Base-by-base conservation (phyloP, 2,797 vertebrate genomes). In the Sciurus vulgaris region DNA sequence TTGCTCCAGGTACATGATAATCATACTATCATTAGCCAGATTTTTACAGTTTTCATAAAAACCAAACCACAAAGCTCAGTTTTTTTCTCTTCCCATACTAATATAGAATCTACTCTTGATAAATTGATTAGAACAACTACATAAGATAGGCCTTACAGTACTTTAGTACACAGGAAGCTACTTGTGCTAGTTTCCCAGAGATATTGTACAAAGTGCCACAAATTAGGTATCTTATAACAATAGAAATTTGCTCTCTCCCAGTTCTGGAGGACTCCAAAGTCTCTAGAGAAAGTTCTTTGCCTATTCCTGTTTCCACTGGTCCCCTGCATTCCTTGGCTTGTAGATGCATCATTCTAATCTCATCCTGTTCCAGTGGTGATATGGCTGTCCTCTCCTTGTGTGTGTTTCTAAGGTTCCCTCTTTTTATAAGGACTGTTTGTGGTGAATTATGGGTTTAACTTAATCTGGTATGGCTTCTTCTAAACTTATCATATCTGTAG, bases 1-100 rank as follows among this genome's bases (percentile, higher is more conserved):
- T 33, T 13, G 0, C 3, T 44, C 1, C 2, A 22, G 3, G 24
- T 13, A 44, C 13, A 7, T 28, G 6, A 56, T 15, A 69, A 81
- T 24, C 11, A 15, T 18, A 49, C 18, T 15, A 33, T 56, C 30
- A 30, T 74, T 87, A 96, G 20, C 28, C 5, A 88, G 8, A 41
- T 26, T 91, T 63, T 65, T 72, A 47, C 20, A 28, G 2, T 35
- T 7, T 82, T 93, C 47, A 73, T 44, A 9, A 67, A 2, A 79
- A 87, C 10, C 10, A 33, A 14, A 83, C n/a, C 44, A 20, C 1
- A 38, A 56, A 26, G 3, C 74, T 86, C 0, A 4, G 4, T 72
- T 89, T 67, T 74, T 91, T 61, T 74, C 22, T 74, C 91, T 76
- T n/a, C 24, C 4, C 38, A 2, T 69, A 28, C 24, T 86, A 81